Base-by-base conservation (phyloP, 2,888 invertebrate genomes). In the Masnerella sp. region DNA sequence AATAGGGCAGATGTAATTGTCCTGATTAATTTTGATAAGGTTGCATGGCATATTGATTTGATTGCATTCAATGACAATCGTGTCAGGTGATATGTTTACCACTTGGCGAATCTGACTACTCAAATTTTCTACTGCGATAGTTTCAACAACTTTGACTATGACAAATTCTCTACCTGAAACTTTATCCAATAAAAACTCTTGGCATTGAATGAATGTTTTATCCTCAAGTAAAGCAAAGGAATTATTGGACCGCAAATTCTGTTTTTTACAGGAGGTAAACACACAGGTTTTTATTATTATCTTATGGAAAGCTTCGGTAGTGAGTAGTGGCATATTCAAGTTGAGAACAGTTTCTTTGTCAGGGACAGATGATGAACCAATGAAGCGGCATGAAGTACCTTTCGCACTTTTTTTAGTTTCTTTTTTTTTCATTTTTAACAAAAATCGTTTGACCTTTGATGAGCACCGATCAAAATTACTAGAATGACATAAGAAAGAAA, bases 191-290 rank as follows among this genome's bases (percentile, higher is more conserved):
- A 40, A 40, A 9, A 40, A 59, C 36, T 45, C 25, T 20, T 36
- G 22, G 20, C 43, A 45, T 59, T 40, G 28, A 1, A 59, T 36
- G 8, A 36, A 36, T 11, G n/a, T 1, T n/a, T 45, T 59, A 36
- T 59, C 17, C n/a, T 12, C 14, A 5, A 59, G n/a, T 8, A 59
- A 1, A 17, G 45, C 58, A 15, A 45, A 59, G n/a, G 45, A 59
- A 25, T 59, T 45, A 8, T 36, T 45, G 0, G 58, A 59, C 0
- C 30, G 45, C 8, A 45, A 22, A 9, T 59, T 59, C n/a, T 45
- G 1, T 45, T 45, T 59, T 5, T 36, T 9, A 45, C 25, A 11
- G 3, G 45, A 15, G 5, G 8, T 12, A 36, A 45, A 59, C n/a
- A 45, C 17, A 36, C 58, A 59, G 36, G 22, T 45, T 12, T 59